Evolutionary conservation across 1,140 invertebrate genomes (phyloP).

Genomic region (Drosophila dunni): DNA sequence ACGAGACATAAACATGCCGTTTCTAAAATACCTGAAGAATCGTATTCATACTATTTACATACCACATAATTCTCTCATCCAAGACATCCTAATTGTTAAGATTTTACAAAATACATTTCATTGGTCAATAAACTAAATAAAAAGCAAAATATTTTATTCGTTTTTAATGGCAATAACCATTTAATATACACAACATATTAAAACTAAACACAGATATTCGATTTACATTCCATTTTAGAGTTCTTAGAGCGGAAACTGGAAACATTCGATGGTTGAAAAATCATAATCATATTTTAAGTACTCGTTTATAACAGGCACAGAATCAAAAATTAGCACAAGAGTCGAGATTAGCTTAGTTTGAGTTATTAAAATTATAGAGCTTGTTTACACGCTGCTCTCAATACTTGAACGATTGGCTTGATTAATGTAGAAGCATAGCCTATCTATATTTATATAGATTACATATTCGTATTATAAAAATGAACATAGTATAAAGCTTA

Average conservation of each 20-base stretch:
- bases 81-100: constrained; percentile 64
- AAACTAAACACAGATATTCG: constrained; percentile 48
- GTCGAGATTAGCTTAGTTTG: constrained; percentile 40
- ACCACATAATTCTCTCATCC: constrained; percentile 41
- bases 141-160: constrained; percentile 12
- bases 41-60: constrained; percentile 49
- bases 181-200: constrained; percentile 48
- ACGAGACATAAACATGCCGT: constrained; percentile 68
- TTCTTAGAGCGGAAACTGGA: neutral
- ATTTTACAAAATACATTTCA: constrained; percentile 36
- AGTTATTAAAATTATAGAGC: constrained; percentile 51
- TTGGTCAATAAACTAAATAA: constrained; percentile 58
- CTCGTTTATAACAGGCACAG: constrained; percentile 39
- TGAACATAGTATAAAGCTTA: constrained; percentile 65
- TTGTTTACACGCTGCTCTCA: constrained; percentile 62
- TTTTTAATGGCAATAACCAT: constrained; percentile 60
- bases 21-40: neutral
- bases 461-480: constrained; percentile 44
- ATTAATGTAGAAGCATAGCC: constrained; percentile 54
- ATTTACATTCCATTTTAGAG: neutral
- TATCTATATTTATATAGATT: constrained; percentile 40
- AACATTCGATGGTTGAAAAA: neutral
- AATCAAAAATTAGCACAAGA: constrained; percentile 47
- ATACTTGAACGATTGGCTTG: constrained; percentile 74
- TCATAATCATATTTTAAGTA: constrained; percentile 11